Evolutionary conservation across 2,888 invertebrate genomes (phyloP), one percentile per base, ranked within the genome.

Genomic region (Euzophera pinguis): DNA sequence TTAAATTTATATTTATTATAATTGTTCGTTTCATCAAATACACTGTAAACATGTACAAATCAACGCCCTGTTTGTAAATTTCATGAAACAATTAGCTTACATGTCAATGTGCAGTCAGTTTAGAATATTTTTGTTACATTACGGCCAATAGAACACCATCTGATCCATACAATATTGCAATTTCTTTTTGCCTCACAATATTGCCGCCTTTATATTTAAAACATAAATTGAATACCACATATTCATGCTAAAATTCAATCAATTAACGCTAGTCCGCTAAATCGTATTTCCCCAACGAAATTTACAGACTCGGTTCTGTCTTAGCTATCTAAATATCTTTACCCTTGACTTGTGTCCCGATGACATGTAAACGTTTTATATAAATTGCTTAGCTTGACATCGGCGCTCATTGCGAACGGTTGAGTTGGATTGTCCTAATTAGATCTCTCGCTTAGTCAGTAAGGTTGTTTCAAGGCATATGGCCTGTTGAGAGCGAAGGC

Each of bases 361-460:
- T 32, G 45, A 29, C 32, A 45, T n/a, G 6, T 29, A 22, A 43
- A 29, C 12, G 10, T 38, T 9, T 13, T 32, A 29, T 10, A n/a
- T n/a, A n/a, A n/a, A n/a, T n/a, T n/a, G n/a, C n/a, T 13, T 14
- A 16, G 13, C 10, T 14, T 12, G 8, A 12, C 29, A 43, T 13
- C 29, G 32, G 45, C 34, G 16, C 13, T 32, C 32, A 45, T 32
- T 16, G n/a, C 10, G 45, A 45, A 12, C 16, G 13, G 32, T 34
- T 32, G 16, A 45, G 45, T 45, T 45, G n/a, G 13, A 13, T 16
- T 17, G n/a, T 41, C 22, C 6, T 43, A 7, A 13, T 27, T 16
- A 29, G 45, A 45, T 45, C 29, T 32, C 29, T 45, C 45, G 45
- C 14, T 45, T 34, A 45, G 45, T 14, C 45, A 32, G 10, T 45